Evolutionary conservation across 1,140 invertebrate genomes (phyloP), one percentile per base, ranked within the genome.

Genomic region (Aphelinus certus): DNA sequence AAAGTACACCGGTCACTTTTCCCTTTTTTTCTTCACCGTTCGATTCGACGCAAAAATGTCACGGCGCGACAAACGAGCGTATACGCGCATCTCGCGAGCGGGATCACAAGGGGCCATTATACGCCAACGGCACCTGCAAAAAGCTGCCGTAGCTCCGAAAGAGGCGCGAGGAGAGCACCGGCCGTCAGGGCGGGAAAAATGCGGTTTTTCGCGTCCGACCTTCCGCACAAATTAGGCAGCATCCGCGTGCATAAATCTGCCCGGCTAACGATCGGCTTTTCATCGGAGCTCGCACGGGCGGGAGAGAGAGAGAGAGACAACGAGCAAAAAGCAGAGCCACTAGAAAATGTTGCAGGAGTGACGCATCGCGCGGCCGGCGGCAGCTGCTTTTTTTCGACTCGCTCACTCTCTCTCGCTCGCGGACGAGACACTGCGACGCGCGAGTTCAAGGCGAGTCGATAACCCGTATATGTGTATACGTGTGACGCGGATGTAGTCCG

Each of bases 391-490:
- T 26, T 26, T 26, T 26, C 26, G 26, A 26, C 26, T 26, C 26
- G 26, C 26, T 26, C 26, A 26, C 26, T 26, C 26, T 73, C 66
- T 73, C 76, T 53, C 51, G 9, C 58, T 66, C n/a, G 26, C 26
- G 0, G 26, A 53, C 53, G 49, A 57, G 61, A 62, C 51, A n/a
- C 48, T 58, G 66, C 60, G 57, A 60, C 26, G 57, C 26, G 67
- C 42, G 77, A 77, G 79, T 80, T 80, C 79, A 81, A 81, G 78
- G 78, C 68, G 57, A 81, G 75, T 79, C 78, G 76, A 76, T 75
- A 77, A 79, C 77, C 77, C 65, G 65, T 26, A 26, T 26, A 26
- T 26, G 26, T 26, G 26, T 26, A 26, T 26, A 26, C 26, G 26
- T 63, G 10, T 62, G 62, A 73, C 60, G 56, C 57, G 42, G 47